These are phyloP conservation scores for Gymnothorax reevesii DNA, from an alignment of 2,797 vertebrate species.

Conservation along the genomic window DNA sequence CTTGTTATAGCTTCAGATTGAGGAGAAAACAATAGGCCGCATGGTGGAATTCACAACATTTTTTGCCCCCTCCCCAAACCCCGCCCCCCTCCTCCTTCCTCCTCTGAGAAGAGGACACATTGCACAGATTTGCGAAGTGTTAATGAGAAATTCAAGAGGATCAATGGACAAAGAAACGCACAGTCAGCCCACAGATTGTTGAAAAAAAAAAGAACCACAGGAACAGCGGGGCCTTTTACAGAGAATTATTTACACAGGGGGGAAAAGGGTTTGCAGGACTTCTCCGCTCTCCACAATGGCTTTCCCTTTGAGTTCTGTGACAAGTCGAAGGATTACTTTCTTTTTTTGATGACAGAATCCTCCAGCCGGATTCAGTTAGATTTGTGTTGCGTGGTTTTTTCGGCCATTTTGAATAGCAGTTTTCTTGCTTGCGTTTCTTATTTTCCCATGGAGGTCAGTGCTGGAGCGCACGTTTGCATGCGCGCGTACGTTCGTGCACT, in stretches of 20 bases:
- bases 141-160: constrained; percentile 48
- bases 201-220: constrained; percentile 39
- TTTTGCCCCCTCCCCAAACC: constrained; percentile 50
- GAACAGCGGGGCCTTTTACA: constrained; percentile 43
- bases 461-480: not conserved
- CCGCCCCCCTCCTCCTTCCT: not conserved
- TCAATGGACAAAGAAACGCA: constrained; percentile 44
- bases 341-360: constrained; percentile 37
- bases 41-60: constrained; percentile 79
- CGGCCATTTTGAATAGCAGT: constrained; percentile 20
- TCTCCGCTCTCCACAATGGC: constrained; percentile 34
- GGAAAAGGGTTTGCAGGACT: constrained; percentile 32
- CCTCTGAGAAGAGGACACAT: constrained; percentile 72
- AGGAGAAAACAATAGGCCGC: constrained; percentile 68
- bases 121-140: constrained; percentile 45
- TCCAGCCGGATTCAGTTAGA: constrained; percentile 34
- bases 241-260: constrained; percentile 37
- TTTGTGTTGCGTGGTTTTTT: constrained; percentile 30
- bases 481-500: not conserved
- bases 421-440: constrained; percentile 14
- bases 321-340: constrained; percentile 25
- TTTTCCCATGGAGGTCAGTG: constrained; percentile 20
- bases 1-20: constrained; percentile 79
- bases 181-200: constrained; percentile 39
- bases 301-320: constrained; percentile 38